Evolutionary conservation across 2,113 vertebrate species (phyloP).

Genomic region (Urocolius indicus): DNA sequence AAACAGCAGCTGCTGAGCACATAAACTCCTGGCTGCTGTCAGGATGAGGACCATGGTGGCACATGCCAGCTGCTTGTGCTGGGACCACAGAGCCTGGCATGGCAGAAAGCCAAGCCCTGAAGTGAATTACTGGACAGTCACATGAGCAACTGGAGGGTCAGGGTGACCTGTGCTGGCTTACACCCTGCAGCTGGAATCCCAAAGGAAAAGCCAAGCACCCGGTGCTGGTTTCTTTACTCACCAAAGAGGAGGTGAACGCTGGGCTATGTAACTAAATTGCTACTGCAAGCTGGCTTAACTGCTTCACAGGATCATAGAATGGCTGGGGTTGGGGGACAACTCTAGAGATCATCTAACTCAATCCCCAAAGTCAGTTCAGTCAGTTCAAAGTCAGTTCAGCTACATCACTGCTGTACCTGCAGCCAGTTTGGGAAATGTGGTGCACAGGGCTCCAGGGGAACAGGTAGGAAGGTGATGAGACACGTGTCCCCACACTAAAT

Average conservation of each 20-base stretch:
- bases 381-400: neutral
- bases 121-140: neutral
- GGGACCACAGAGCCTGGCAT: neutral
- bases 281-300: neutral
- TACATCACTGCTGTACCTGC: neutral
- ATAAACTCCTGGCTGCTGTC: neutral
- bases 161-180: neutral
- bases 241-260: neutral
- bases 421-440: neutral
- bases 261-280: neutral
- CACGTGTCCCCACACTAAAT: neutral
- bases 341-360: too few species aligned
- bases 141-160: neutral
- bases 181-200: neutral
- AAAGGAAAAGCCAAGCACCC: neutral
- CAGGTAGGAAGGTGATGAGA: neutral
- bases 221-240: neutral
- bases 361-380: neutral
- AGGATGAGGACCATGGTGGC: neutral
- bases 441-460: neutral
- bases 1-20: neutral
- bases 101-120: neutral
- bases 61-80: neutral
- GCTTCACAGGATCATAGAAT: neutral
- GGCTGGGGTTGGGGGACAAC: too few species aligned